Evolutionary conservation across 2,797 vertebrate species (phyloP).

Genomic region (Sylvilagus floridanus): DNA sequence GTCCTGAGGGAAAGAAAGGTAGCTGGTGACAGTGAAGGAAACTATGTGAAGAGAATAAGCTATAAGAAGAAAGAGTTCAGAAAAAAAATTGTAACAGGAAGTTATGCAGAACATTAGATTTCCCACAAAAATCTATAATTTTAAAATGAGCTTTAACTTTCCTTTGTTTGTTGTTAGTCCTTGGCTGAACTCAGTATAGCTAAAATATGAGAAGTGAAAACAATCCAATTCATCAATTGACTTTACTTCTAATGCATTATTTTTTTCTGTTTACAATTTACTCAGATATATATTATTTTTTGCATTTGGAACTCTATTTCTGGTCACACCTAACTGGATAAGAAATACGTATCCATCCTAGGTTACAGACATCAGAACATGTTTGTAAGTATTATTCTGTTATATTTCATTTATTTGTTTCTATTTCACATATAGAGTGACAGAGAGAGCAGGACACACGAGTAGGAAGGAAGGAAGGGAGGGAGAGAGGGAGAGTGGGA

Average conservation of each 20-base stretch:
- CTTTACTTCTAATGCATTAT: not conserved
- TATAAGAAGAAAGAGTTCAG: slow-evolving; percentile 56
- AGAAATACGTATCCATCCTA: not conserved
- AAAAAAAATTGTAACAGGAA: slow-evolving; percentile 66
- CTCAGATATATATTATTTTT: not conserved
- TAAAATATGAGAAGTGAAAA: not conserved
- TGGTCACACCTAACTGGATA: not conserved
- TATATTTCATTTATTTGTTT: no score
- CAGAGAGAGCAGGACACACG: no score
- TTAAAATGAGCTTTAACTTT: not conserved
- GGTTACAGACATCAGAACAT: not conserved
- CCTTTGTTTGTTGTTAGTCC: not conserved
- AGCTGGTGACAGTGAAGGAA: slow-evolving; percentile 86
- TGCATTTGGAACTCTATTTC: no score
- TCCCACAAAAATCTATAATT: slow-evolving; percentile 40
- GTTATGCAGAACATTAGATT: slow-evolving; percentile 29
- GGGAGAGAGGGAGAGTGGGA: no score
- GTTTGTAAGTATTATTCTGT: not conserved
- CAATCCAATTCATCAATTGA: not conserved
- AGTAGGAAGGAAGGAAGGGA: no score
- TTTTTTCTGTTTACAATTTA: not conserved
- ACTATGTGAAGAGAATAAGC: slow-evolving; percentile 75
- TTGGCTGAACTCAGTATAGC: not conserved
- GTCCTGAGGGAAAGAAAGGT: slow-evolving; percentile 85
- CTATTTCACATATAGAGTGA: no score